Evolutionary conservation across 1,140 invertebrate genomes (phyloP).

Genomic region (Carcinoscorpius rotundicauda): DNA sequence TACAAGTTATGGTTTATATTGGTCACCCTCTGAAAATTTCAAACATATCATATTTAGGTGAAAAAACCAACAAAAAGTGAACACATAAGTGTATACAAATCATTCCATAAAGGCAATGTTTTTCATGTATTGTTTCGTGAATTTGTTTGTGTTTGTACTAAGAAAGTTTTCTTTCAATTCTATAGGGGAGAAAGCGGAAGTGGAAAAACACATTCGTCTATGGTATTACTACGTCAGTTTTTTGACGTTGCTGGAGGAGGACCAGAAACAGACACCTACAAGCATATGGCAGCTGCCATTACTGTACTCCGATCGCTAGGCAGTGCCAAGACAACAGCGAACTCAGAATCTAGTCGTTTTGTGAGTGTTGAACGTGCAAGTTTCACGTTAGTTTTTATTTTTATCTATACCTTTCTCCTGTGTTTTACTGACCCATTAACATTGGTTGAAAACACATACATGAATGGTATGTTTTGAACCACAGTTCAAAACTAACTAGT

Average conservation of each 20-base stretch:
- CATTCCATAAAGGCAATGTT: background rate
- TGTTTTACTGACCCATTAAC: background rate
- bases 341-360: conserved; percentile 83
- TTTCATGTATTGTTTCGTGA: background rate
- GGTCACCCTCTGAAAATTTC: too few species aligned
- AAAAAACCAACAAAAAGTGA: too few species aligned
- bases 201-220: conserved; percentile 83
- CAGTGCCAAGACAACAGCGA: conserved; percentile 72
- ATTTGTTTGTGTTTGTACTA: background rate
- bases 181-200: conserved; percentile 69
- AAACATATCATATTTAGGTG: too few species aligned
- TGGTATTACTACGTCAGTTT: conserved; percentile 71
- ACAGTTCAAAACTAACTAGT: too few species aligned
- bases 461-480: too few species aligned
- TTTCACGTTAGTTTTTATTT: background rate
- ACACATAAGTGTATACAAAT: background rate
- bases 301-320: conserved; percentile 79
- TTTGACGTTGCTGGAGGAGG: conserved; percentile 84
- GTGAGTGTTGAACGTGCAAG: conserved; percentile 41
- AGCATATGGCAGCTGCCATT: conserved; percentile 82
- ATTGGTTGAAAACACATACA: background rate
- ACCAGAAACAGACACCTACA: conserved; percentile 84
- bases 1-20: too few species aligned
- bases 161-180: conserved; percentile 3
- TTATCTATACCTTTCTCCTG: background rate